These are phyloP conservation scores for Druon quercuslanigerum DNA, from an alignment of 1,140 invertebrate genomes.

Conservation along the genomic window DNA sequence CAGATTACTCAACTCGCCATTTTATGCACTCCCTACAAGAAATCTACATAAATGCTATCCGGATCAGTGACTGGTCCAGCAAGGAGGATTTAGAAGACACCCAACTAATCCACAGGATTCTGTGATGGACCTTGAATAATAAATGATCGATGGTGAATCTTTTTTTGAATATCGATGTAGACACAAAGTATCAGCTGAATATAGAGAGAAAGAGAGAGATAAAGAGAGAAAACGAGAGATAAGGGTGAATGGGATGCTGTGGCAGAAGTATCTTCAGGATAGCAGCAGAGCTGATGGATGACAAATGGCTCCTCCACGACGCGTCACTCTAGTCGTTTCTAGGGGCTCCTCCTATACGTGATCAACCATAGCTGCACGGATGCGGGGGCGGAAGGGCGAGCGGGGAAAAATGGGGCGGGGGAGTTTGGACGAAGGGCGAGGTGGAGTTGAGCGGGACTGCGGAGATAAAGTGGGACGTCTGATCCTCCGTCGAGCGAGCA, in stretches of 20 bases:
- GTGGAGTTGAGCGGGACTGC: constrained; percentile 49
- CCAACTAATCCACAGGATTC: neutral
- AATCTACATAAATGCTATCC: too few species aligned
- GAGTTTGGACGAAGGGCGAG: constrained; percentile 34
- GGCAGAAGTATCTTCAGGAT: constrained; percentile 61
- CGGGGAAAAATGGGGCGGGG: constrained; percentile 38
- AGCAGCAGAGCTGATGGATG: constrained; percentile 70
- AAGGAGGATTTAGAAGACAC: neutral
- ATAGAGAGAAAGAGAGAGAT: neutral
- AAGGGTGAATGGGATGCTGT: constrained; percentile 47
- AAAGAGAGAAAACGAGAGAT: constrained; percentile 39
- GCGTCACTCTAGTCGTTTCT: constrained; percentile 71
- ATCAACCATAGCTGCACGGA: constrained; percentile 66
- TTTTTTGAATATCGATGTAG: constrained; percentile 44
- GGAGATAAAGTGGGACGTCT: constrained; percentile 66
- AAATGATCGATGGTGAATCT: constrained; percentile 30
- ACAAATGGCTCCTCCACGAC: constrained; percentile 73
- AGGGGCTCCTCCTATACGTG: constrained; percentile 70
- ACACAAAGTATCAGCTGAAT: constrained; percentile 24
- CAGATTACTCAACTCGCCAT: too few species aligned
- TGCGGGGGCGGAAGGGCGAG: constrained; percentile 52
- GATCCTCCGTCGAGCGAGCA: constrained; percentile 63
- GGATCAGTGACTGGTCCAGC: neutral
- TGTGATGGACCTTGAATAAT: neutral
- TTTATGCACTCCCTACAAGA: too few species aligned